Base-by-base conservation (phyloP, 2,797 vertebrate genomes). In the Sebastolobus alascanus region DNA sequence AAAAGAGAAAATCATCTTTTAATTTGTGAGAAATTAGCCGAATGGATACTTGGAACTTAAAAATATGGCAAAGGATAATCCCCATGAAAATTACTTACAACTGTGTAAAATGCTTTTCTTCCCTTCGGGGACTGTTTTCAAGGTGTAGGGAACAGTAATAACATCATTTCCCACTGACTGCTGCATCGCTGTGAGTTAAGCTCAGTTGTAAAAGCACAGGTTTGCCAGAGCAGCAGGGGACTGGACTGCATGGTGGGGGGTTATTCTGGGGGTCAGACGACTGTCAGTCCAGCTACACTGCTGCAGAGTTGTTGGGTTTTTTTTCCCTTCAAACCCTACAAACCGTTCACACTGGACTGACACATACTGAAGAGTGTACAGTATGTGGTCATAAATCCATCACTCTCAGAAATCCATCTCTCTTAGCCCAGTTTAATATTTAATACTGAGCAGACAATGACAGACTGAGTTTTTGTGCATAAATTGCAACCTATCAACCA, bases 161-260 rank as follows among this genome's bases (percentile, higher is more conserved):
- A 40, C 43, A 61, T 61, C 1, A 75, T 60, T 78, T 63, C 68
- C 33, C 38, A 29, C 37, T 14, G 64, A 56, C 68, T 55, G 72
- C 79, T 83, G 58, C 80, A 52, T 37, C 37, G 18, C 29, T 43
- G 29, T 29, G 69, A 67, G 37, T 70, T 50, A 33, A 70, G 55
- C 60, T 80, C 22, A 29, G 72, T 18, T 60, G 64, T 67, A 76
- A 64, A 67, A 82, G 73, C 59, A 46, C 58, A 78, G 70, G 67
- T 73, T 83, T 78, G 25, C 22, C 74, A 52, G 52, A 75, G 35
- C 77, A 75, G 54, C 67, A 54, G 77, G 77, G 38, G 75, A 40
- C 54, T 22, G 13, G 74, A 81, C 58, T 33, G 14, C 77, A 65
- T 71, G 63, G 27, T 59, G 43, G 6, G 68, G 29, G 56, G 73